Conservation (phyloP, 2,113 vertebrate genomes). For the Alosa alosa region DNA sequence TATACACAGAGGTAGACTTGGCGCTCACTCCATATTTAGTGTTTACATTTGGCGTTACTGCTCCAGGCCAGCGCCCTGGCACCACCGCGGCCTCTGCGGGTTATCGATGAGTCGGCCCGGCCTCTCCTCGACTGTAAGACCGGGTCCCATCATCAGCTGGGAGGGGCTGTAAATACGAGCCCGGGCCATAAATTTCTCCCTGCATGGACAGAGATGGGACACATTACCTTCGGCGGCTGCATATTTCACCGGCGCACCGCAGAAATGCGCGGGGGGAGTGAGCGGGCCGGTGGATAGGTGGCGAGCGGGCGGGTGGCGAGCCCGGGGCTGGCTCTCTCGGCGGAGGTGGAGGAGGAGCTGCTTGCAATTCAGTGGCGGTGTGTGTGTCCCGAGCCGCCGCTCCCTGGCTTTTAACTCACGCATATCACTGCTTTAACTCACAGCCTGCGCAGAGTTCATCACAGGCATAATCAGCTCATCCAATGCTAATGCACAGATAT, state of each 20-base stretch:
- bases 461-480: background rate
- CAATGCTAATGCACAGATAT: background rate
- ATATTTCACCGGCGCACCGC: slow-evolving; percentile 69
- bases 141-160: slow-evolving; percentile 57
- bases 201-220: slow-evolving; percentile 67
- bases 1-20: background rate
- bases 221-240: slow-evolving; percentile 70
- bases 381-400: background rate
- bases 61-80: background rate
- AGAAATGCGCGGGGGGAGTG: slow-evolving; percentile 55
- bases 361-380: background rate
- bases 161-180: slow-evolving; percentile 69
- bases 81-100: slow-evolving; percentile 33
- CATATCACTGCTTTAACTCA: background rate
- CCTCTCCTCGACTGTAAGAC: slow-evolving; percentile 64
- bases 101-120: slow-evolving; percentile 53
- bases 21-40: slow-evolving; percentile 8
- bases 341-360: background rate
- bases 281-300: slow-evolving; percentile 55
- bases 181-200: slow-evolving; percentile 67
- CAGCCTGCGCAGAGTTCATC: background rate
- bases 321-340: slow-evolving; percentile 49
- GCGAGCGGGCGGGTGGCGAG: slow-evolving; percentile 66
- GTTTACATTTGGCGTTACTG: slow-evolving; percentile 21
- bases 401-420: background rate